Percentiles rank a stretch among this genome's conserved stretches.
Conservation (phyloP, 1,140 invertebrate species). For the Drosophila takahashii region DNA sequence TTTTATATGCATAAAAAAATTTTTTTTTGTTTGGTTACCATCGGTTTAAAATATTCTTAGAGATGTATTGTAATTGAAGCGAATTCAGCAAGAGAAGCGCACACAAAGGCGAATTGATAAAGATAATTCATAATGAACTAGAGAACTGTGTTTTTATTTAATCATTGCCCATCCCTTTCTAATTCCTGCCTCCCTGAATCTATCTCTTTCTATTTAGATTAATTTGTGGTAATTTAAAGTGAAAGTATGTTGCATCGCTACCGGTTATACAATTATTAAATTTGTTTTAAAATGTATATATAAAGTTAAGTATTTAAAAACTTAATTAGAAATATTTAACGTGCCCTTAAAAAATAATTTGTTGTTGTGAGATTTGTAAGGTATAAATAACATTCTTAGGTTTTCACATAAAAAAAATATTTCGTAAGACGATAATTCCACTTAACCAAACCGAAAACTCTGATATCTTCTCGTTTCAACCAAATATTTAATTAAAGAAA, state of each 20-base stretch:
- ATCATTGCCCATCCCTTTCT: constrained; percentile 18
- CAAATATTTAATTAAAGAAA: constrained; percentile 9
- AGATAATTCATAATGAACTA: constrained; percentile 59
- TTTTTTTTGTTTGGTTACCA: constrained; percentile 47
- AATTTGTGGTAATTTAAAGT: constrained; percentile 5
- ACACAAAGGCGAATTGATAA: constrained; percentile 57
- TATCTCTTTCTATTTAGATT: constrained; percentile 23
- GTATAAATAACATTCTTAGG: too few species aligned
- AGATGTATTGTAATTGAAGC: constrained; percentile 40
- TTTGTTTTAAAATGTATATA: not conserved
- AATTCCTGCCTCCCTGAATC: constrained; percentile 7
- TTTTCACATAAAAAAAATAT: not conserved
- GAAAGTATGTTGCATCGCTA: constrained; percentile 46
- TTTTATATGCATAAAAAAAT: constrained; percentile 39
- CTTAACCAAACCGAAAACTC: constrained; percentile 4
- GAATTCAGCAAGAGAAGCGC: constrained; percentile 20
- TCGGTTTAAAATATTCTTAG: constrained; percentile 47
- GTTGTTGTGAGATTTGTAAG: too few species aligned
- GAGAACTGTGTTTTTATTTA: constrained; percentile 15
- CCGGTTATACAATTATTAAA: constrained; percentile 3
- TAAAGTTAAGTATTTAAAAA: too few species aligned
- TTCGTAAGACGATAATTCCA: constrained; percentile 1
- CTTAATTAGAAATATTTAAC: not conserved
- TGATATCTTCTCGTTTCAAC: not conserved
- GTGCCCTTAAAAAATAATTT: not conserved